Evolutionary conservation across 2,797 vertebrate genomes (phyloP).

Genomic region (Onychomys torridus): DNA sequence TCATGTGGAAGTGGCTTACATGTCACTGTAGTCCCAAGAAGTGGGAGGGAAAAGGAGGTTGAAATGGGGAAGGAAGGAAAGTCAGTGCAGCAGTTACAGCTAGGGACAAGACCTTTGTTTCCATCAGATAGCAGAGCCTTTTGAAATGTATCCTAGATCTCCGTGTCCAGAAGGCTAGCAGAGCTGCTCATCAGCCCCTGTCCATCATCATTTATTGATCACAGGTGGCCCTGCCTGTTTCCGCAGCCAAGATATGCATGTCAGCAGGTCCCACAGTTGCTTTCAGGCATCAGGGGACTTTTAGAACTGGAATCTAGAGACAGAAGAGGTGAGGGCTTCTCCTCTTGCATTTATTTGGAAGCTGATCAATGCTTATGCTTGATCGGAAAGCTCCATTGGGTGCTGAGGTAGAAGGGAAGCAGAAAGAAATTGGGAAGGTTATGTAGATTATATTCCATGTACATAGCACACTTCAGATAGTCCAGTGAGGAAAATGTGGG

Average conservation of each 20-base stretch:
- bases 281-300: not conserved
- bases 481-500: not conserved
- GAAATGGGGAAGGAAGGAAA: not conserved
- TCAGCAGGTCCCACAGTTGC: not conserved
- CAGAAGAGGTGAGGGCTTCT: not conserved
- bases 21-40: not conserved
- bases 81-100: accelerated
- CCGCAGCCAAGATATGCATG: too few relatives aligned
- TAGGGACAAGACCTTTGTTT: not conserved
- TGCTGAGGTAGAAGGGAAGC: not conserved
- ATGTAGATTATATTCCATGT: not conserved
- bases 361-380: not conserved
- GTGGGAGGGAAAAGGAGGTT: not conserved
- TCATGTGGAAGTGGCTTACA: not conserved
- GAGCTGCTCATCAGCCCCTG: not conserved
- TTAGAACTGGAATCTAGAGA: not conserved
- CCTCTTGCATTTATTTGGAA: not conserved
- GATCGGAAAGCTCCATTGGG: not conserved
- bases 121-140: not conserved
- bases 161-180: too few relatives aligned
- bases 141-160: not conserved
- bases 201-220: not conserved
- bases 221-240: not conserved
- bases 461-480: too few relatives aligned
- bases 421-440: not conserved